Evolutionary conservation across 2,113 vertebrate species (phyloP).

Genomic region (Hemibagrus wyckioides): DNA sequence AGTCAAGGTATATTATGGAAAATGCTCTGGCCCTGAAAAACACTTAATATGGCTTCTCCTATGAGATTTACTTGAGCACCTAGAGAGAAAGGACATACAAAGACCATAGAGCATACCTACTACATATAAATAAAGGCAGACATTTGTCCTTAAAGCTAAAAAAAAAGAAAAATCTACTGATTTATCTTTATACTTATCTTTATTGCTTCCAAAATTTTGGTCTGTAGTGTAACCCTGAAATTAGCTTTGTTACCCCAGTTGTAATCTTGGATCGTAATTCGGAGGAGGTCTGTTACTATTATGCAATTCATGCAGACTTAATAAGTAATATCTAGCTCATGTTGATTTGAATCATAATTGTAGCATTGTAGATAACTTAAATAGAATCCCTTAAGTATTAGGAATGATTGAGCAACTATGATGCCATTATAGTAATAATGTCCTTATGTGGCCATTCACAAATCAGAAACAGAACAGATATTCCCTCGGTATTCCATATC

Average conservation of each 20-base stretch:
- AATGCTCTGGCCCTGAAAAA: background rate
- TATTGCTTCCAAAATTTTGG: background rate
- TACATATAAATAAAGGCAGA: background rate
- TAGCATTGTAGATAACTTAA: background rate
- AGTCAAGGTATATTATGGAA: background rate
- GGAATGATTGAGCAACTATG: background rate
- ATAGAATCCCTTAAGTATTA: background rate
- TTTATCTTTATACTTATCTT: too few relatives aligned
- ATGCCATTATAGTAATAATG: conserved; percentile 2
- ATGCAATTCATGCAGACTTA: background rate
- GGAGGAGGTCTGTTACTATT: background rate
- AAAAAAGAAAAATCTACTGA: background rate
- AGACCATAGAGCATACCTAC: background rate
- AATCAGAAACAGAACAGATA: conserved; percentile 8
- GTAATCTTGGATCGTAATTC: background rate
- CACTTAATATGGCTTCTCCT: background rate
- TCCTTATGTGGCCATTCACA: background rate
- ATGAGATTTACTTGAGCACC: background rate
- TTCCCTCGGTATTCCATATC: background rate
- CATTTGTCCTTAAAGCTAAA: background rate
- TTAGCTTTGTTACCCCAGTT: background rate
- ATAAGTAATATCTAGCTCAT: background rate
- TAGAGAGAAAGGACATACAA: background rate
- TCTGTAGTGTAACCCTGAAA: background rate
- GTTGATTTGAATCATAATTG: background rate